phyloP scores from a whole-genome alignment of 2,888 invertebrate species.

The Chrysotoxum bicinctum region DNA sequence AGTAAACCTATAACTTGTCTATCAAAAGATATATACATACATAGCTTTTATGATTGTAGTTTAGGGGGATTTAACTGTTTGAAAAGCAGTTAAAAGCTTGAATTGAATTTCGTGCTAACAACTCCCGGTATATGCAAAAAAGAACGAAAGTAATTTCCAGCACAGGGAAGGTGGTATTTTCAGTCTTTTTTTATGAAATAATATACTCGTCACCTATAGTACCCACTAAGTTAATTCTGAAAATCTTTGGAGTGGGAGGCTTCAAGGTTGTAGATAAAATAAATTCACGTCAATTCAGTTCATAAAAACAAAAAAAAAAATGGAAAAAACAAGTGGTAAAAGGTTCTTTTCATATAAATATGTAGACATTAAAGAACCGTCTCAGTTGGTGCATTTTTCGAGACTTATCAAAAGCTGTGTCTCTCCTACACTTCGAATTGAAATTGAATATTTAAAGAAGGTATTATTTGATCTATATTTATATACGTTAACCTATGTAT shows the following conservation, averaged over 20 bases:
- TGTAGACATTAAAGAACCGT: neutral
- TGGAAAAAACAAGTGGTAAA: neutral
- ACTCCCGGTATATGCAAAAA: conserved; percentile 8
- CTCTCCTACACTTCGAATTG: too few relatives aligned
- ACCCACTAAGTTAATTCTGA: neutral
- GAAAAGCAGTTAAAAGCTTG: conserved; percentile 45
- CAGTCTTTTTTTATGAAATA: conserved; percentile 27
- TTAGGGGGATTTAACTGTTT: conserved; percentile 40
- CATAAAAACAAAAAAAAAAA: neutral
- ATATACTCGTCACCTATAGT: conserved; percentile 25
- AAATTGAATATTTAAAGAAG: too few relatives aligned
- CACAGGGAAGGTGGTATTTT: conserved; percentile 10
- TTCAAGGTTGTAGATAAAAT: conserved; percentile 14
- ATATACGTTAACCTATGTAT: too few relatives aligned
- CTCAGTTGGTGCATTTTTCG: neutral
- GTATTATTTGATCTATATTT: neutral
- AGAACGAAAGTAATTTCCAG: conserved; percentile 20
- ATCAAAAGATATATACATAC: conserved; percentile 5
- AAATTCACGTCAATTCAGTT: neutral
- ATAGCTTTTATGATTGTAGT: conserved; percentile 21
- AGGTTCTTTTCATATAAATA: neutral
- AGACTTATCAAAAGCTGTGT: neutral
- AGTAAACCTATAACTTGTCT: conserved; percentile 37
- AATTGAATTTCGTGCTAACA: conserved; percentile 57
- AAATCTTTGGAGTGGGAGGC: neutral